phyloP scores from a whole-genome alignment of 2,113 vertebrate genomes.

The Mesembrinibis cayennensis region DNA sequence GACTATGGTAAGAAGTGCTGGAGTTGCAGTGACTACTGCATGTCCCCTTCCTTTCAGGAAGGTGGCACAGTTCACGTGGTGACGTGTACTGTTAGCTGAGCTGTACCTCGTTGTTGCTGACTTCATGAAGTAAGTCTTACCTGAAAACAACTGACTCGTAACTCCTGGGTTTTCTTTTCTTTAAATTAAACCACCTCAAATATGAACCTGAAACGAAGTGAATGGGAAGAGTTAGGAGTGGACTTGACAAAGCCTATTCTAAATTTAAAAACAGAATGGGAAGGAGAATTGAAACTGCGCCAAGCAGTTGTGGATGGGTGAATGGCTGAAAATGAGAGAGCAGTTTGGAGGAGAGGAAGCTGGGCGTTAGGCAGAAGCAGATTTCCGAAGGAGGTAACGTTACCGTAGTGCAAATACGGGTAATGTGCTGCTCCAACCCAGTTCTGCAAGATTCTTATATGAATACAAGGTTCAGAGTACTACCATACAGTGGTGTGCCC shows the following conservation, averaged over 20 bases:
- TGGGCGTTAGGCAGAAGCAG: background rate
- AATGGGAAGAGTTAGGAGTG: background rate
- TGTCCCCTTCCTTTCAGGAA: background rate
- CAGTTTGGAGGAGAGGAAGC: background rate
- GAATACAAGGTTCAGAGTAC: background rate
- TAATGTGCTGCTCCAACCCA: background rate
- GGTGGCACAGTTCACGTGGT: rapidly evolving
- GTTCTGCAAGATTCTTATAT: background rate
- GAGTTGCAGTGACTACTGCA: background rate
- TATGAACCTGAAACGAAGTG: background rate
- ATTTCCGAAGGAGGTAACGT: rapidly evolving
- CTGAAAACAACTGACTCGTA: background rate
- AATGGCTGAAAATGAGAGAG: background rate
- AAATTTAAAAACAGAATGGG: background rate
- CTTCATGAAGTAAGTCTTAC: background rate
- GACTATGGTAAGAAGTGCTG: background rate
- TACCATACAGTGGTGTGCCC: background rate
- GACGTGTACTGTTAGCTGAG: background rate
- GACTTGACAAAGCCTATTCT: background rate
- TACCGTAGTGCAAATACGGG: background rate
- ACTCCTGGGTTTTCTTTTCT: background rate
- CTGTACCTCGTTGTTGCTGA: background rate
- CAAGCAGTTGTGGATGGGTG: background rate
- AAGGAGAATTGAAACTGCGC: background rate
- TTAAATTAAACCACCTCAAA: background rate